These are phyloP conservation scores for Eptatretus burgeri DNA, from an alignment of 2,113 vertebrate genomes.

Conservation along the genomic window DNA sequence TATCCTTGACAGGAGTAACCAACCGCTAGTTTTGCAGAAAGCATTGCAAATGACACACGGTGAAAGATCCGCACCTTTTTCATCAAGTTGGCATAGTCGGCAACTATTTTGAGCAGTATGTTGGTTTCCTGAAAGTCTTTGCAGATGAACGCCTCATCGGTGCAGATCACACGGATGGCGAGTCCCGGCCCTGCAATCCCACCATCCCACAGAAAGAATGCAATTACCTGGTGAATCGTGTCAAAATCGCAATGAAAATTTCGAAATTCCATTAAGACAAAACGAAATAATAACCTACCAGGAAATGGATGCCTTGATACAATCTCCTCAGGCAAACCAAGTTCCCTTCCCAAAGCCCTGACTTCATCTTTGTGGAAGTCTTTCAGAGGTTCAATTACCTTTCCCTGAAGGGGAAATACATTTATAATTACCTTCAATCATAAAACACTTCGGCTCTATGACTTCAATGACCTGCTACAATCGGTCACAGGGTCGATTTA, in stretches of 20 bases:
- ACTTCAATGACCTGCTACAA: too few species aligned
- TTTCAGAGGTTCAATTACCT: conserved; percentile 89
- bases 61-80: conserved; percentile 43
- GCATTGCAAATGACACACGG: too few species aligned
- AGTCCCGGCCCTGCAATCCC: conserved; percentile 58
- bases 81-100: conserved; percentile 85
- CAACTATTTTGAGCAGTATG: conserved; percentile 90
- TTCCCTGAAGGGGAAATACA: conserved; percentile 26
- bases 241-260: not conserved
- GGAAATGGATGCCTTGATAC: conserved; percentile 84
- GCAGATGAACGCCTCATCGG: conserved; percentile 85
- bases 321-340: conserved; percentile 78
- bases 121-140: conserved; percentile 96
- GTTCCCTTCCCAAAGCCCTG: conserved; percentile 53
- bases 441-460: too few species aligned
- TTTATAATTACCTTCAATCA: too few species aligned
- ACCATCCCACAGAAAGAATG: not conserved
- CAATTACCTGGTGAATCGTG: not conserved
- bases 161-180: conserved; percentile 89
- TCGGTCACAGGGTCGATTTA: too few species aligned
- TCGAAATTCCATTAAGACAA: not conserved
- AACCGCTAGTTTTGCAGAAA: too few species aligned
- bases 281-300: conserved; percentile 18
- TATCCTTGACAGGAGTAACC: too few species aligned
- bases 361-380: conserved; percentile 99